Evolutionary conservation across 2,797 vertebrate genomes (phyloP).

Genomic region (Etheostoma perlongum): DNA sequence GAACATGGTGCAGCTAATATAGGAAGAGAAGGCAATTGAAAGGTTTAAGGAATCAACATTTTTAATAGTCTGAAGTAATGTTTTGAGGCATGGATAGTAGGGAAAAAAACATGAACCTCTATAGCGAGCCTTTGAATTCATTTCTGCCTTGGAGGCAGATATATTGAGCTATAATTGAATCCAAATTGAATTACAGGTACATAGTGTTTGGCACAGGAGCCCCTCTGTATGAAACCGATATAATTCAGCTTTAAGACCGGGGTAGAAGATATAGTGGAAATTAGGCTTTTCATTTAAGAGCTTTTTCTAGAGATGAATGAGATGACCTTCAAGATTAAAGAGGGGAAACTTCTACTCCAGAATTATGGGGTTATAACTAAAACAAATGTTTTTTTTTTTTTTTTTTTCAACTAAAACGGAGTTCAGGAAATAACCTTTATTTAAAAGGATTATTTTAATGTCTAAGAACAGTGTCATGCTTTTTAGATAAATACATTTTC

Average conservation of each 20-base stretch:
- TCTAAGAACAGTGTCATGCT: background rate
- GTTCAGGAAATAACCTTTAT: background rate
- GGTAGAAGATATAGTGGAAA: conserved; percentile 21
- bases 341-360: conserved; percentile 10
- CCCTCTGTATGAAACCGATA: conserved; percentile 14
- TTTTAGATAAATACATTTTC: background rate
- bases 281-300: conserved; percentile 2
- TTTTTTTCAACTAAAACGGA: background rate
- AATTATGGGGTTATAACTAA: conserved; percentile 19
- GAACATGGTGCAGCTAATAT: conserved; percentile 24
- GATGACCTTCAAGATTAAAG: conserved; percentile 40
- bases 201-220: conserved; percentile 32
- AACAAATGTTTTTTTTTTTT: conserved; percentile 1
- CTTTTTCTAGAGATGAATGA: conserved; percentile 29
- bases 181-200: conserved; percentile 50
- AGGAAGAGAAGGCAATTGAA: background rate
- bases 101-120: conserved; percentile 8
- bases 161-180: conserved; percentile 56
- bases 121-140: conserved; percentile 13
- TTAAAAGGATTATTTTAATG: background rate
- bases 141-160: conserved; percentile 5
- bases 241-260: conserved; percentile 24
- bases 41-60: background rate
- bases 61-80: background rate
- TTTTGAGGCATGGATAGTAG: background rate